phyloP scores from a whole-genome alignment of 2,113 vertebrate genomes.

The Pterocles orientalis region DNA sequence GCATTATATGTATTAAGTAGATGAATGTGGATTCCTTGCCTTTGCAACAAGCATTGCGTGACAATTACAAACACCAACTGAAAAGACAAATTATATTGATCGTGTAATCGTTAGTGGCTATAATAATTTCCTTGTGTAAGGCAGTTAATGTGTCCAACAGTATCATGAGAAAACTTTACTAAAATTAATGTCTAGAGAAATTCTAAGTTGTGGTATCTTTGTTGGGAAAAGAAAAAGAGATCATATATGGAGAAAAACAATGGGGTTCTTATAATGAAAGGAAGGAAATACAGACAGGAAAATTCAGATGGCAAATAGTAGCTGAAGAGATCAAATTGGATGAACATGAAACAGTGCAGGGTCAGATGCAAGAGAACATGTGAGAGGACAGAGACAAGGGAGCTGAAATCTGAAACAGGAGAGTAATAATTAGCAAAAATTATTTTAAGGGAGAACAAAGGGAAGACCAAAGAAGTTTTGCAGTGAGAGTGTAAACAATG shows the following conservation, averaged over 20 bases:
- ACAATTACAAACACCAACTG: background rate
- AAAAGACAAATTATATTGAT: background rate
- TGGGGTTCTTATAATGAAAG: background rate
- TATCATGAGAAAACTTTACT: background rate
- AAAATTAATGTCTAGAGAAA: background rate
- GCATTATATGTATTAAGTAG: background rate
- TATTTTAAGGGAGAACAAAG: background rate
- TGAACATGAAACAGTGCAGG: background rate
- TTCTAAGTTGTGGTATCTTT: background rate
- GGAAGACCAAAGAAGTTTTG: background rate
- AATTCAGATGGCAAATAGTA: background rate
- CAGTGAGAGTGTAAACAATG: background rate
- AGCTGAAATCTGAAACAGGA: conserved; percentile 21
- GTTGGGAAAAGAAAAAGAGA: background rate
- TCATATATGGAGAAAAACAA: background rate
- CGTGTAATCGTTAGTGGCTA: background rate
- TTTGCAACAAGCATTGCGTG: background rate
- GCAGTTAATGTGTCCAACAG: background rate
- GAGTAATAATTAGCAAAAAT: background rate
- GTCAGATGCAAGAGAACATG: background rate
- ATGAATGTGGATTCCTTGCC: background rate
- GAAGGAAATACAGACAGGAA: background rate
- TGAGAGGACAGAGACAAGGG: background rate
- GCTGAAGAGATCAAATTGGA: background rate
- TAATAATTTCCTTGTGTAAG: background rate